A percentile compares a stretch with the other conserved stretches of the same genome.
phyloP scores from a whole-genome alignment of 2,888 invertebrate species.

The Cynaeus angustus region DNA sequence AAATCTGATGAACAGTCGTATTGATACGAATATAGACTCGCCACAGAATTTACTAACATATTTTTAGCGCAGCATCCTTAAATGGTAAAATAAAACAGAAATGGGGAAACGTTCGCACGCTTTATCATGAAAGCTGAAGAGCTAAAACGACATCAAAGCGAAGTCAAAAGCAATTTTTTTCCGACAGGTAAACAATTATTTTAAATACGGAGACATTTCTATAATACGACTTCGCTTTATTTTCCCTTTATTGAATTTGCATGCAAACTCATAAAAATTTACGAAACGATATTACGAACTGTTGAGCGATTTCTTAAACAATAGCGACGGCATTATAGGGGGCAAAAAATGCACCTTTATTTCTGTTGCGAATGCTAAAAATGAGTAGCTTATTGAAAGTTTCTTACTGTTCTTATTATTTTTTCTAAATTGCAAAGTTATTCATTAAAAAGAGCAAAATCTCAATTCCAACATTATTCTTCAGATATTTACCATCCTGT shows the following conservation, averaged over 20 bases:
- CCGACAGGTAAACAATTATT: conserved; percentile 36
- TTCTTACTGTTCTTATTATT: neutral
- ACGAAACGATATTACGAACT: conserved; percentile 1
- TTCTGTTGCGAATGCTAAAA: neutral
- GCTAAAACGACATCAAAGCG: conserved; percentile 36
- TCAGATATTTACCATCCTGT: too few relatives aligned
- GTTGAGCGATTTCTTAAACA: conserved; percentile 3
- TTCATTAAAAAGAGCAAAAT: too few relatives aligned
- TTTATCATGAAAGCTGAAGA: conserved; percentile 22
- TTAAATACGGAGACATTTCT: conserved; percentile 30
- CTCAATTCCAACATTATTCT: too few relatives aligned
- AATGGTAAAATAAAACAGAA: conserved; percentile 17
- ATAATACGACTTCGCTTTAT: conserved; percentile 24
- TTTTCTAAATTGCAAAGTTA: neutral
- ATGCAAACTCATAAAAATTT: conserved; percentile 12
- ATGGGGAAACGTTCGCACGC: conserved; percentile 29
- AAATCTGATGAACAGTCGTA: conserved; percentile 35
- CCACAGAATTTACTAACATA: conserved; percentile 3
- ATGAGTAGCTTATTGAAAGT: neutral
- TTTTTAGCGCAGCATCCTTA: conserved; percentile 23
- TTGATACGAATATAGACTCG: neutral
- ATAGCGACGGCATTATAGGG: neutral
- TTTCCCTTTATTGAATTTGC: conserved; percentile 24
- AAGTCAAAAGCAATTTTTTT: conserved; percentile 31
- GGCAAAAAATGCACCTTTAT: neutral